phyloP scores from a whole-genome alignment of 92 coral and sea anemone species.

The Micromussa lordhowensis region DNA sequence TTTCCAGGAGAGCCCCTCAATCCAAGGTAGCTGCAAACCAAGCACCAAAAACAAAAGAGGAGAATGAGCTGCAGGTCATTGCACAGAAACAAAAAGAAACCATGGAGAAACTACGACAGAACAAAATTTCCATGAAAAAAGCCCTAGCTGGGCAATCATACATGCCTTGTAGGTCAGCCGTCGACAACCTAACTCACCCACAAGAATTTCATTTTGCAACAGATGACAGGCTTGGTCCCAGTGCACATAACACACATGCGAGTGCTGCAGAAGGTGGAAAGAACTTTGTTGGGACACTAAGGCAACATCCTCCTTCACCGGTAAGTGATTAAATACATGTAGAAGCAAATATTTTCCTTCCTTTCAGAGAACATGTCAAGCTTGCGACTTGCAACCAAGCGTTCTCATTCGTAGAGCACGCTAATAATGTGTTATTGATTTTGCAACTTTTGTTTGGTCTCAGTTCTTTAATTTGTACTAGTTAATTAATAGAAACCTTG shows the following conservation, averaged over 20 bases:
- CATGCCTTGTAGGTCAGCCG: slow-evolving; percentile 80
- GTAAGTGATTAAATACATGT: slow-evolving; percentile 58
- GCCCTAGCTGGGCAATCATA: slow-evolving; percentile 82
- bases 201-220: slow-evolving; percentile 95
- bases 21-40: slow-evolving; percentile 49
- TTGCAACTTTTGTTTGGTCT: too few species aligned
- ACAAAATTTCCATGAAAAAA: slow-evolving; percentile 90
- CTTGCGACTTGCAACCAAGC: too few species aligned
- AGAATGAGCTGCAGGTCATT: slow-evolving; percentile 79
- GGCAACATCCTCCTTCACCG: slow-evolving; percentile 96
- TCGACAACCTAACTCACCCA: slow-evolving; percentile 79
- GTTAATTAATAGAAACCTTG: too few species aligned
- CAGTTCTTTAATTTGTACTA: too few species aligned
- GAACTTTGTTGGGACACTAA: slow-evolving; percentile 78
- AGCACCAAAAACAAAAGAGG: slow-evolving; percentile 79
- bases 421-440: too few species aligned
- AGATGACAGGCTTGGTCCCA: slow-evolving; percentile 79
- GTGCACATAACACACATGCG: slow-evolving; percentile 42
- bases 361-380: too few species aligned
- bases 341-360: too few species aligned
- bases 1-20: slow-evolving; percentile 46
- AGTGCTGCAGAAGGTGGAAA: slow-evolving; percentile 66
- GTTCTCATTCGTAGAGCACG: too few species aligned
- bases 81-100: slow-evolving; percentile 81
- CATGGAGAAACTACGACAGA: slow-evolving; percentile 70